phyloP scores from a whole-genome alignment of 2,113 vertebrate genomes.

The Tonatia bakeri region DNA sequence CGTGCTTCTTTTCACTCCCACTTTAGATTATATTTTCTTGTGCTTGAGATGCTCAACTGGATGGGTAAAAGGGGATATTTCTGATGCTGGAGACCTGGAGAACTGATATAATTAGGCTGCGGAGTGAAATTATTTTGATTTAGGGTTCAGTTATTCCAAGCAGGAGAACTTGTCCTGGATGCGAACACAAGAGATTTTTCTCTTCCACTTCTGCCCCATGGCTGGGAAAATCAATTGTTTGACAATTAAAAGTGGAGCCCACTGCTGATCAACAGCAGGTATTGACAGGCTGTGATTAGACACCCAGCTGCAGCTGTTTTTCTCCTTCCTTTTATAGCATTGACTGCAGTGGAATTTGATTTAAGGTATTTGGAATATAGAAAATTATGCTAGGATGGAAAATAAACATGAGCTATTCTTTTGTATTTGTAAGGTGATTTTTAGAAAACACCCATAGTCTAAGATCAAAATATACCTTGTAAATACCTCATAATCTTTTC shows the following conservation, averaged over 20 bases:
- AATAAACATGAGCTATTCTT: not conserved
- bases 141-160: slow-evolving; percentile 3
- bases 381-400: not conserved
- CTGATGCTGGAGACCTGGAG: not conserved
- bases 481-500: not conserved
- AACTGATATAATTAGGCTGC: slow-evolving; percentile 13
- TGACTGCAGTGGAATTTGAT: not conserved
- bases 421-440: not conserved
- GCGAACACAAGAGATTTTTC: not conserved
- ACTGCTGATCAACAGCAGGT: not conserved
- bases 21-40: slow-evolving; percentile 20
- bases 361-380: not conserved
- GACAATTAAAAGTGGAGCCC: slow-evolving; percentile 17
- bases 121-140: slow-evolving; percentile 32
- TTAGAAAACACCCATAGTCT: not conserved
- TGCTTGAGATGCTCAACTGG: not conserved
- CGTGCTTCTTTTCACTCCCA: not conserved
- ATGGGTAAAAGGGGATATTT: not conserved
- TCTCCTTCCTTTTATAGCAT: not conserved
- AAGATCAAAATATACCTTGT: not conserved
- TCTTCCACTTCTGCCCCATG: not conserved
- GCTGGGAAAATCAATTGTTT: slow-evolving; percentile 31
- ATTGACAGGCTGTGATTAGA: not conserved
- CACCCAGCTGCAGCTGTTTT: not conserved
- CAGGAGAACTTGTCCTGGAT: not conserved